Base-by-base conservation (phyloP, 2,797 vertebrate genomes). In the Leptoclinus maculatus region DNA sequence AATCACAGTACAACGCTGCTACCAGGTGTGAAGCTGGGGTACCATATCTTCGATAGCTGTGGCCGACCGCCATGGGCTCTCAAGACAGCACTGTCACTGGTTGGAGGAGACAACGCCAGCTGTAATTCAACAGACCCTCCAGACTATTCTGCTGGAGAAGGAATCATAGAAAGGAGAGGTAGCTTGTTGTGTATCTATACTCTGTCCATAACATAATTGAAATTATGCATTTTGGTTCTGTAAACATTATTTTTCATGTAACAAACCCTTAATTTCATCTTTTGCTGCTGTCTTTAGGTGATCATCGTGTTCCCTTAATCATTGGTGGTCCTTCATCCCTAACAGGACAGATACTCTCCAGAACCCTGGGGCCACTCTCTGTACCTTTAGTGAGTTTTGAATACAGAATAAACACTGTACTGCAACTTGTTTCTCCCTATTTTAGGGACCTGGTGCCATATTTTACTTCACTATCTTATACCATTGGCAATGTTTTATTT, bases 261-360 rank as follows among this genome's bases (percentile, higher is more conserved):
- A 36, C 11, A 14, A 32, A 53, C 13, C 32, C 11, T 27, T 29
- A 4, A 27, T 3, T 66, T 5, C 17, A 7, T 45, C 6, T 45
- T 45, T 49, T 63, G 19, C 54, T 65, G n/a, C n/a, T n/a, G 58
- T 71, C 34, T 47, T 72, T 41, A 92, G 90, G 75, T 77, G 74
- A 68, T 51, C 64, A 27, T 9, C 71, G 88, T 16, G 83, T 94
- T 53, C 90, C 93, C 21, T 54, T 95, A 74, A 91, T 96, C 56
- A 94, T 95, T 54, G 94, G 94, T 25, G 94, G 93, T 62, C 78
- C 89, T 3, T 91, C 94, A 2, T 95, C 95, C 41, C 54, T 72
- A 49, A 91, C 92, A 47, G 89, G 82, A 64, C 85, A 91, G 47
- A 92, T 93, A 66, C 85, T 95, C 12, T 90, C 93, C 72, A 89